Percentiles rank a stretch among this genome's conserved stretches.
These are phyloP conservation scores for Chrysolina haemoptera DNA, from an alignment of 2,888 invertebrate genomes.

Conservation along the genomic window DNA sequence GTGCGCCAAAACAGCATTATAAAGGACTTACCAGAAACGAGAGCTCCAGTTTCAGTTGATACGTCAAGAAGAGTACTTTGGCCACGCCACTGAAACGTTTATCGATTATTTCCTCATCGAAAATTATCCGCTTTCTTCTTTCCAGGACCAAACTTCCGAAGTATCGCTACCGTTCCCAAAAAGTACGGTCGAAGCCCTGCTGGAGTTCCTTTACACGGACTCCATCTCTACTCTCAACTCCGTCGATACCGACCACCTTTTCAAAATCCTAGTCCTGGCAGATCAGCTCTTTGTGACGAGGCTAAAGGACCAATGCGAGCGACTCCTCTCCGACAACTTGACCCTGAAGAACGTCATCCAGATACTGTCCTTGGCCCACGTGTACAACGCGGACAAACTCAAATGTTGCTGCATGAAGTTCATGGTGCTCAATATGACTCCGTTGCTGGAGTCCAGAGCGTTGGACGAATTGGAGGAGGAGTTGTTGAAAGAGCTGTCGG, in stretches of 20 bases:
- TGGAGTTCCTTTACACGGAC: constrained; percentile 85
- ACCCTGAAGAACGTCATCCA: constrained; percentile 84
- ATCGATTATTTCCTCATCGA: too few relatives aligned
- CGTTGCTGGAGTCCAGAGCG: constrained; percentile 79
- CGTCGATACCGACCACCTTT: constrained; percentile 79
- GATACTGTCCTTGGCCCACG: constrained; percentile 81
- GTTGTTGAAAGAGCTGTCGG: constrained; percentile 77
- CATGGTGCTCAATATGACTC: constrained; percentile 81
- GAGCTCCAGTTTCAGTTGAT: too few relatives aligned
- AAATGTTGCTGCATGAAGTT: constrained; percentile 84
- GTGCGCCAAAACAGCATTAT: too few relatives aligned
- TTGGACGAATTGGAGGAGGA: constrained; percentile 77
- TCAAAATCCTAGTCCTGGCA: constrained; percentile 83
- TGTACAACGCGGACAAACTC: constrained; percentile 83
- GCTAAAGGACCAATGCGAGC: constrained; percentile 83
- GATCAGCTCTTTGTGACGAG: constrained; percentile 85
- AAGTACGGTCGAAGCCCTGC: constrained; percentile 76
- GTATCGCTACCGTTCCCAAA: constrained; percentile 75
- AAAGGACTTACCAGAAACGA: too few relatives aligned
- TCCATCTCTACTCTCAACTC: constrained; percentile 74
- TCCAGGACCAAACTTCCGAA: constrained; percentile 54
- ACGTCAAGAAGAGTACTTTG: too few relatives aligned
- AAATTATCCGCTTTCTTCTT: constrained; percentile 24
- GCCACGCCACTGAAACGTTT: too few relatives aligned
- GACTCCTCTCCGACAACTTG: constrained; percentile 73